Evolutionary conservation across 2,113 vertebrate species (phyloP).

Genomic region (Saccopteryx leptura): DNA sequence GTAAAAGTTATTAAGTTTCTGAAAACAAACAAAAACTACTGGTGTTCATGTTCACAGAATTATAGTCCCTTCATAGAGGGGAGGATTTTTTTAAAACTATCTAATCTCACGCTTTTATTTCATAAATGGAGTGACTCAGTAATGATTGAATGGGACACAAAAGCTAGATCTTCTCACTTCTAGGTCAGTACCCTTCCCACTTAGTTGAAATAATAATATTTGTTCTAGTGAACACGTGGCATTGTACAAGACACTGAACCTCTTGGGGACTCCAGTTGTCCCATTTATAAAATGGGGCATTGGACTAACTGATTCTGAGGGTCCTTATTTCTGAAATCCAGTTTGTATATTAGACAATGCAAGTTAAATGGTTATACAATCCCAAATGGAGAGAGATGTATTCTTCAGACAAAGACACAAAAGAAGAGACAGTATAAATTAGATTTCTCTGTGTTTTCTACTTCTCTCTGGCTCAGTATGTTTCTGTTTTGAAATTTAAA

Average conservation of each 20-base stretch:
- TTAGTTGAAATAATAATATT: background rate
- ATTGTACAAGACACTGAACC: background rate
- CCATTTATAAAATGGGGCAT: background rate
- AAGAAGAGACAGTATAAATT: background rate
- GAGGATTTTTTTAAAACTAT: background rate
- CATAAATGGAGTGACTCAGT: background rate
- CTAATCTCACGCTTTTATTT: background rate
- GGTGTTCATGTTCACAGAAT: background rate
- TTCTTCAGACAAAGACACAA: background rate
- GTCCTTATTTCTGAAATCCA: background rate
- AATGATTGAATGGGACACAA: background rate
- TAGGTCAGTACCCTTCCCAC: background rate
- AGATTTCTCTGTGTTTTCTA: conserved; percentile 21
- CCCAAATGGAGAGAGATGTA: background rate
- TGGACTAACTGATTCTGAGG: background rate
- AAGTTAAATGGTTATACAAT: background rate
- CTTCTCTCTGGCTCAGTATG: background rate
- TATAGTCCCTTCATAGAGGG: background rate
- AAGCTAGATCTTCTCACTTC: background rate
- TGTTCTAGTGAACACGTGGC: background rate
- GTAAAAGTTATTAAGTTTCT: background rate
- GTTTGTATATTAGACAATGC: background rate
- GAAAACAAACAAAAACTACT: background rate
- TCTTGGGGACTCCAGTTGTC: background rate
- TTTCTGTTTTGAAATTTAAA: conserved; percentile 50